Base-by-base conservation (phyloP, 2,888 invertebrate genomes). In the Phengaris alcon region DNA sequence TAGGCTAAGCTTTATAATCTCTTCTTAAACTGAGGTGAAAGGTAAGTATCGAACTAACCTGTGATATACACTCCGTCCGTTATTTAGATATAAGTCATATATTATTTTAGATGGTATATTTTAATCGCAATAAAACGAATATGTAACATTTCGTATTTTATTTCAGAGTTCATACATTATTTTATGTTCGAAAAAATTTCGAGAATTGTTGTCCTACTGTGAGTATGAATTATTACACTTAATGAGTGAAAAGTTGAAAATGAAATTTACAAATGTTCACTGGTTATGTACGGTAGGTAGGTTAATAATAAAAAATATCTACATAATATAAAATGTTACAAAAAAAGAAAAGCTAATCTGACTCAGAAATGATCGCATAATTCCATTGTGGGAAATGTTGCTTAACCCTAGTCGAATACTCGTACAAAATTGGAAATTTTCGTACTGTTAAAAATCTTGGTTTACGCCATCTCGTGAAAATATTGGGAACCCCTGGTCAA, bases 1-100 rank as follows among this genome's bases (percentile, higher is more conserved):
- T 35, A 35, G n/a, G 54, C 12, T 57, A 22, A 35, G 44, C 68
- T 68, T 44, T 12, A 68, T 68, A n/a, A 7, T 35, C 55, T 44
- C 57, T 22, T 59, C 13, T 51, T 35, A 59, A 6, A 52, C 51
- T 13, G n/a, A 48, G 48, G 55, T 44, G 35, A 82, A 85, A 82
- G 82, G 80, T 85, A 85, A 88, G 84, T 88, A 84, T 87, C 86
- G 85, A 89, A 90, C 88, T 92, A 92, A 93, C 91, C 92, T 93
- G 93, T 93, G 93, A 93, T 93, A 92, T 87, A 88, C 82, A 83
- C 82, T 89, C 92, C 92, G 90, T 93, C 93, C 93, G 86, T 83
- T 85, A 83, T 76, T 77, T 74, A 64, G 76, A 73, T 74, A 72
- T 76, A 68, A 48, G 59, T 76, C 75, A 78, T 75, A 78, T 74